A percentile compares a stretch with the other conserved stretches of the same genome.
Evolutionary conservation across 2,113 vertebrate genomes (phyloP).

Genomic region (Gavia stellata): DNA sequence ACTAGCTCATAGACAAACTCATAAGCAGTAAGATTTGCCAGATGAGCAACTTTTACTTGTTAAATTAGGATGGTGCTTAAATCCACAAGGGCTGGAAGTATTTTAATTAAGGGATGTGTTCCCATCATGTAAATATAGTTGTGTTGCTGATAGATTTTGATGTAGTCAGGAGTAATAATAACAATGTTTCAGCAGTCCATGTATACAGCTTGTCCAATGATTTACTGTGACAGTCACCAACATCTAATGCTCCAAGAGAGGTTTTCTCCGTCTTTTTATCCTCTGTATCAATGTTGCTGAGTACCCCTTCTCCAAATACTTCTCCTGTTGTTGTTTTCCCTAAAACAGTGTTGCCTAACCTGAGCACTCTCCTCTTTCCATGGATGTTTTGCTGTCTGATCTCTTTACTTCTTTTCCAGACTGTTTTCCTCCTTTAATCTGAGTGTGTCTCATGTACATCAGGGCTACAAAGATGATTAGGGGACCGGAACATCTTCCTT

Average conservation of each 20-base stretch:
- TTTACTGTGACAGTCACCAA: neutral
- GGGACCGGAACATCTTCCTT: no score
- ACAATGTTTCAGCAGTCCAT: neutral
- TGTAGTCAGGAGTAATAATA: neutral
- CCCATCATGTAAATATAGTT: neutral
- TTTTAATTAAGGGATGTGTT: neutral
- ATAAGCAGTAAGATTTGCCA: neutral
- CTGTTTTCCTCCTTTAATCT: neutral
- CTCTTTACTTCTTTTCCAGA: neutral
- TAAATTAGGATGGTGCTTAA: neutral
- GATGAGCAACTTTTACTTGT: neutral
- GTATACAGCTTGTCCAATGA: neutral
- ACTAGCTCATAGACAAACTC: neutral
- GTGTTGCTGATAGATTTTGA: neutral
- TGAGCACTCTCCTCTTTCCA: neutral
- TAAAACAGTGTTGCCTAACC: neutral
- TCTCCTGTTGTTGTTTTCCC: neutral
- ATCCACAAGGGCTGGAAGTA: neutral
- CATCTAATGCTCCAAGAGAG: neutral
- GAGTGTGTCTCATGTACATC: neutral
- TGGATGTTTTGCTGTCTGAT: neutral
- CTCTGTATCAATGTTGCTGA: rapidly evolving
- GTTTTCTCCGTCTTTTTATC: neutral
- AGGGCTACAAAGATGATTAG: no score
- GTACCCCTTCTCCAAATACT: neutral